A percentile compares a stretch with the other conserved stretches of the same genome.
Evolutionary conservation across 2,888 invertebrate genomes (phyloP).

Genomic region (Danaus chrysippus): DNA sequence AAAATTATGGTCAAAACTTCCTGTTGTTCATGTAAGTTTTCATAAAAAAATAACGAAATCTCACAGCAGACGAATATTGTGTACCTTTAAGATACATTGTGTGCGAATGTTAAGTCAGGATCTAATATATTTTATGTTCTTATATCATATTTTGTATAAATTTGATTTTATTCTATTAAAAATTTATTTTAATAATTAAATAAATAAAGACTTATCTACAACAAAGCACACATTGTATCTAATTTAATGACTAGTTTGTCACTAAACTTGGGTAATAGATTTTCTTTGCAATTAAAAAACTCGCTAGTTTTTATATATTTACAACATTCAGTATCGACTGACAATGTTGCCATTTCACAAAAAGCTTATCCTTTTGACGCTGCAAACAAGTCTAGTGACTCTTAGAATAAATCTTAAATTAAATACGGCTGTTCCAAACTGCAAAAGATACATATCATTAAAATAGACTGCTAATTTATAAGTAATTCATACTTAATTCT

Average conservation of each 20-base stretch:
- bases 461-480: constrained; percentile 75
- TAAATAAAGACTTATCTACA: too few species aligned
- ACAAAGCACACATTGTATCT: neutral
- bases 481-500: constrained; percentile 65
- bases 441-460: constrained; percentile 79
- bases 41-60: constrained; percentile 26
- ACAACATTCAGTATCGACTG: neutral
- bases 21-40: constrained; percentile 11
- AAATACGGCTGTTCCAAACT: constrained; percentile 74
- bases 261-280: constrained; percentile 3
- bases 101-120: neutral
- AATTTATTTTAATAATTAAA: too few species aligned
- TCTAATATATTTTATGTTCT: neutral
- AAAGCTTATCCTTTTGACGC: constrained; percentile 3
- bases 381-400: constrained; percentile 16
- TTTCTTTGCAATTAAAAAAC: too few species aligned
- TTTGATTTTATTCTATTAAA: too few species aligned
- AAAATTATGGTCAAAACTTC: neutral
- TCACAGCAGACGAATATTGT: constrained; percentile 34
- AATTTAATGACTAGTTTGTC: too few species aligned
- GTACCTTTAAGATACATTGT: constrained; percentile 2
- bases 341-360: neutral
- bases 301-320: neutral
- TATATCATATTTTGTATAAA: too few species aligned
- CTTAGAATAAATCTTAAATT: constrained; percentile 31